Conservation (phyloP, 1,140 invertebrate genomes). For the Drosophila ironensis region DNA sequence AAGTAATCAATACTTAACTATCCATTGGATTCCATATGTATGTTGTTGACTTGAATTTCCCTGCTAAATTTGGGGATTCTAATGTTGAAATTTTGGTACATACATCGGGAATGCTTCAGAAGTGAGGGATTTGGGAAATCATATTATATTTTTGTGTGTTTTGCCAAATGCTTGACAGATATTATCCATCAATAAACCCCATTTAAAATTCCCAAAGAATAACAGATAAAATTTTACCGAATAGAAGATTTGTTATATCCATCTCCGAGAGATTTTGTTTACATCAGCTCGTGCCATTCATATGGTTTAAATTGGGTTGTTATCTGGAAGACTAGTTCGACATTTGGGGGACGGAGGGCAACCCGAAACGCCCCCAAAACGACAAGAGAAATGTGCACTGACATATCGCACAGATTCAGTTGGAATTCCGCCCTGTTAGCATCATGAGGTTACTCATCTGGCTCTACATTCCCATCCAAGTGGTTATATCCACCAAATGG, state of each 20-base stretch:
- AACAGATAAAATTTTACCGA: neutral
- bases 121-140: no score
- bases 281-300: slow-evolving; percentile 3
- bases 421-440: neutral
- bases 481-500: slow-evolving; percentile 50
- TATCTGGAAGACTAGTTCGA: slow-evolving; percentile 4
- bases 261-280: slow-evolving; percentile 13
- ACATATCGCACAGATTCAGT: slow-evolving; percentile 11
- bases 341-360: neutral
- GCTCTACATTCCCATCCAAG: neutral
- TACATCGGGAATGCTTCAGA: no score
- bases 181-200: neutral
- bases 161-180: no score
- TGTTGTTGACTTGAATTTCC: no score
- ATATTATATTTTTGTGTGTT: no score
- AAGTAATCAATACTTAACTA: no score
- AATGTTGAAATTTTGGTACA: neutral
- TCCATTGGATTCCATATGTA: no score
- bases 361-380: slow-evolving; percentile 46
- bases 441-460: slow-evolving; percentile 34
- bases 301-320: slow-evolving; percentile 11
- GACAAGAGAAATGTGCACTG: neutral
- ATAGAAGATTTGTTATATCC: neutral
- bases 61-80: neutral
- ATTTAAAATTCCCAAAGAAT: neutral